phyloP scores from a whole-genome alignment of 2,888 invertebrate species.

The Drosophila mimetica region DNA sequence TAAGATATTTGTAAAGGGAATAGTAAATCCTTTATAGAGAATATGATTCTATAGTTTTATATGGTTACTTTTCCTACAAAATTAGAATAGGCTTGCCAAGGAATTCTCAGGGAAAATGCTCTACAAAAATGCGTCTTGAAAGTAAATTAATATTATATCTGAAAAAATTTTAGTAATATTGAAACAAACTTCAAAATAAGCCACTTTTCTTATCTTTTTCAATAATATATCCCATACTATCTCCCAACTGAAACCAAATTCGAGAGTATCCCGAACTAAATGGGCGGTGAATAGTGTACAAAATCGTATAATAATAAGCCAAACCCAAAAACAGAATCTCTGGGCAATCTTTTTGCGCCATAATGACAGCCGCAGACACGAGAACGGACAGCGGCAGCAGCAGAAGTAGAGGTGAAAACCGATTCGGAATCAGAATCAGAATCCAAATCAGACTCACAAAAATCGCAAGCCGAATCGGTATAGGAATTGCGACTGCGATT shows the following conservation, averaged over 20 bases:
- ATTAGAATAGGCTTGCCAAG: too few relatives aligned
- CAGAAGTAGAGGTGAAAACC: constrained; percentile 1
- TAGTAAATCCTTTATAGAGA: not conserved
- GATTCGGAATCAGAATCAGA: not conserved
- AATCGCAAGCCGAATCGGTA: constrained; percentile 19
- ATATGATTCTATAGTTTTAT: not conserved
- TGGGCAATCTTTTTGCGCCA: constrained; percentile 49
- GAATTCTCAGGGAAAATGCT: too few relatives aligned
- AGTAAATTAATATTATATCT: too few relatives aligned
- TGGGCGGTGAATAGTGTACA: not conserved
- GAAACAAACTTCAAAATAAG: too few relatives aligned
- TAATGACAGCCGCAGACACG: constrained; percentile 50
- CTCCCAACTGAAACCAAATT: too few relatives aligned
- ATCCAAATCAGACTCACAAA: constrained; percentile 12
- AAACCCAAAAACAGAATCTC: constrained; percentile 34
- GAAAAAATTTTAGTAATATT: too few relatives aligned
- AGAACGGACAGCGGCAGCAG: constrained; percentile 16
- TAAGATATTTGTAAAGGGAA: too few relatives aligned
- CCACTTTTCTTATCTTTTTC: too few relatives aligned
- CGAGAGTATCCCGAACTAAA: not conserved
- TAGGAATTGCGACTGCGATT: constrained; percentile 3
- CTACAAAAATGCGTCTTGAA: too few relatives aligned
- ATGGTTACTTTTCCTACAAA: too few relatives aligned
- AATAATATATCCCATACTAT: too few relatives aligned
- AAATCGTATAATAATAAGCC: constrained; percentile 16